phyloP scores from a whole-genome alignment of 2,888 invertebrate species.

The Sepioteuthis lessoniana region DNA sequence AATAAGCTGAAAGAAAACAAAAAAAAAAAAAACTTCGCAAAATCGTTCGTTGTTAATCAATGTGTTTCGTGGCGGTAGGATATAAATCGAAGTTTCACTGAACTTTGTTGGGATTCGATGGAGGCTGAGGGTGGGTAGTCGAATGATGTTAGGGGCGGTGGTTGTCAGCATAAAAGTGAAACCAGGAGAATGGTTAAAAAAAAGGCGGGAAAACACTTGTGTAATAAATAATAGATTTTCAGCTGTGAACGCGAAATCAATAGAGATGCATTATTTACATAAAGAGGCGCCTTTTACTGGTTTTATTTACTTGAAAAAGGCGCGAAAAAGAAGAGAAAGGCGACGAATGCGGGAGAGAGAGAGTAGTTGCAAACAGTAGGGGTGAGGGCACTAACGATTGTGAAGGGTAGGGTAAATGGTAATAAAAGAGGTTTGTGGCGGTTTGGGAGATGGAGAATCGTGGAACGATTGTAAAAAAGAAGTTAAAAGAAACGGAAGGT shows the following conservation, averaged over 20 bases:
- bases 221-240: slow-evolving; percentile 6
- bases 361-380: background rate
- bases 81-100: background rate
- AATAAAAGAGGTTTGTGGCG: background rate
- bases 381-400: background rate
- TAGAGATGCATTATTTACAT: background rate
- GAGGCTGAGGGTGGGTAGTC: background rate
- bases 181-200: background rate
- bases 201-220: background rate
- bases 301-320: too few relatives aligned
- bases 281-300: background rate
- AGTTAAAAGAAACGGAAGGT: background rate
- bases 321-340: background rate
- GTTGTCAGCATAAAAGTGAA: background rate
- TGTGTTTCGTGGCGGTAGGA: background rate
- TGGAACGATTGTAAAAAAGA: background rate
- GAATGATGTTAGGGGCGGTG: too few relatives aligned
- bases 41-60: background rate
- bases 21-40: background rate
- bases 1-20: too few relatives aligned
- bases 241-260: background rate
- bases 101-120: background rate
- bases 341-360: background rate
- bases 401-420: background rate
- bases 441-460: background rate